Evolutionary conservation across 2,888 invertebrate species (phyloP), one percentile per base, ranked within the genome.

Genomic region (Eristalinus sepulchralis): DNA sequence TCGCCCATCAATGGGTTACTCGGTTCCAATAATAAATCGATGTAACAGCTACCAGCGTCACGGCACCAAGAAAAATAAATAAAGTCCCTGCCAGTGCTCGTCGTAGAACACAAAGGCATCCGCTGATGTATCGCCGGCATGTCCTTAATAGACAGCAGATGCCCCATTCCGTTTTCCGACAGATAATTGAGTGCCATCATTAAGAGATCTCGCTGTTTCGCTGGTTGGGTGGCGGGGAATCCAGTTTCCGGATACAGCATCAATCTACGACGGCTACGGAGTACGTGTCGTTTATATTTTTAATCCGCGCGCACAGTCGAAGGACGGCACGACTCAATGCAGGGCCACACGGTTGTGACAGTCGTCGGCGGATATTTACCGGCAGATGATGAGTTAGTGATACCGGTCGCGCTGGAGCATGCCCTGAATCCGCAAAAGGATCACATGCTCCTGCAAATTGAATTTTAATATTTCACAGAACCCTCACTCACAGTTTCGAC

Each of bases 101-200:
- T 9, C 47, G 47, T 6, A 47, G 47, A 17, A 8, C 8, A 47
- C 47, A 47, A 47, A 47, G 17, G 47, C 47, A n/a, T 34, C 22
- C 68, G 24, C 22, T 57, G 55, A 68, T 68, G 57, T 68, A 68
- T 68, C 57, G 22, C 57, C 34, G 34, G 24, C 13, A 68, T 47
- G 47, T 31, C 33, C 33, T 55, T 67, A 53, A n/a, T 66, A 27
- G 24, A 66, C 47, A 39, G n/a, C 39, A 39, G 39, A 39, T 2
- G 39, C 39, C 39, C n/a, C 39, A 13, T 17, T 47, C 47, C 47
- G 8, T 47, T 47, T 47, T 17, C 47, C 47, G 17, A n/a, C 17
- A 47, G 6, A 47, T 47, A 47, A 47, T 47, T 47, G 47, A 47
- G 47, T 47, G 47, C 47, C 47, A 47, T 47, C 47, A 47, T 47